These are phyloP conservation scores for Nasonia vitripennis DNA, from an alignment of 1,140 invertebrate genomes.

Conservation along the genomic window DNA sequence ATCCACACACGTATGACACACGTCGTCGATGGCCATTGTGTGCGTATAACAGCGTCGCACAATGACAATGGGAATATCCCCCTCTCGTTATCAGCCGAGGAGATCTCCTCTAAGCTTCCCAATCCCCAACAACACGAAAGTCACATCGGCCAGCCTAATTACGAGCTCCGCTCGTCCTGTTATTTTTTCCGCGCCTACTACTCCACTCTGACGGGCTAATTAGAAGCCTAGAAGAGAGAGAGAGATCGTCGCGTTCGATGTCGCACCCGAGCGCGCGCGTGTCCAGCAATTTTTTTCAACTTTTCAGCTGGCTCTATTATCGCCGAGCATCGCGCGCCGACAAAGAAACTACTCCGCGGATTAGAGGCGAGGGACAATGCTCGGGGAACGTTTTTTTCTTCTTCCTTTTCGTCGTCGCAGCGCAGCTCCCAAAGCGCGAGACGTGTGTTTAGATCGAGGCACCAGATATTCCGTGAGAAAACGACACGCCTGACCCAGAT, in stretches of 20 bases:
- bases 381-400: not conserved
- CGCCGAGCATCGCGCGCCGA: not conserved
- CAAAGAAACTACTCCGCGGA: not conserved
- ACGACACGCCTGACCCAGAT: not conserved
- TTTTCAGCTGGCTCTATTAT: constrained; percentile 17
- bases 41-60: not conserved
- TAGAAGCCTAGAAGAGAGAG: not conserved
- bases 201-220: constrained; percentile 18
- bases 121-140: not conserved
- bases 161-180: not conserved
- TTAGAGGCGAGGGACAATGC: not conserved
- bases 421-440: not conserved
- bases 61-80: constrained; percentile 25
- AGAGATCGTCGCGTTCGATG: constrained; percentile 11
- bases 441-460: not conserved
- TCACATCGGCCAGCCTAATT: constrained; percentile 4
- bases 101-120: not conserved
- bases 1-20: no score
- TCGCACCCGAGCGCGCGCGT: no score
- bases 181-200: not conserved
- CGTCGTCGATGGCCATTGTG: not conserved
- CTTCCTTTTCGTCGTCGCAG: not conserved
- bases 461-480: not conserved
- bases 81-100: constrained; percentile 16
- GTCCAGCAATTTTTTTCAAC: not conserved